Evolutionary conservation across 2,113 vertebrate species (phyloP), one percentile per base, ranked within the genome.

Genomic region (Corynorhinus townsendii): DNA sequence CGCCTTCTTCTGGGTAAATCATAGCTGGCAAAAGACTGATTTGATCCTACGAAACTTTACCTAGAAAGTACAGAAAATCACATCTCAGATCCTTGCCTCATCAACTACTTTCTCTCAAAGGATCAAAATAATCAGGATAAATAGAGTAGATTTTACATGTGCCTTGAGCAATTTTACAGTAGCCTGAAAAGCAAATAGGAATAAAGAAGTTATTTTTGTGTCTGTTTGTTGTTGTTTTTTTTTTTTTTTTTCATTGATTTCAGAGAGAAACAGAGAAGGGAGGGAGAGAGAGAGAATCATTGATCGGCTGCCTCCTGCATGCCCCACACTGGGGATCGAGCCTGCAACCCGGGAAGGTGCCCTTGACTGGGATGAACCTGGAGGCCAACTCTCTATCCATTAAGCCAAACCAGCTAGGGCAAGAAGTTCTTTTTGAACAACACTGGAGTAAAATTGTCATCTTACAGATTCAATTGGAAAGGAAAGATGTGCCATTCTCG

Each of bases 31-130:
- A 66, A 71, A 81, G 56, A 6, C 16, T 94, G 14, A 1, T 62
- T 92, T 68, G 17, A 76, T 80, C 52, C 72, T 45, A 35, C 69
- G 49, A 89, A 72, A 72, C 93, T 91, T 91, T 26, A 40, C 56
- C 71, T 85, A 59, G 85, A 95, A 91, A 84, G 89, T 75, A 84
- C 82, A 81, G 47, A 80, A 91, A 94, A 72, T 83, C 22, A 11
- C 77, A 38, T 71, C 72, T 88, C 38, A 9, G 19, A 43, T 66
- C 87, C 66, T 5, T 88, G 12, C 24, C 30, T 81, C 35, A 40
- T 69, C 35, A 62, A 24, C 43, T 47, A 3, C 35, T 66, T 5
- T 72, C 54, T 95, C 91, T 66, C 90, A 49, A 12, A 89, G 73
- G 43, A 71, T 43, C 14, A 20, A 54, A 49, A 72, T 45, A 33